Evolutionary conservation across 2,797 vertebrate genomes (phyloP).

Genomic region (Urocyon cinereoargenteus): DNA sequence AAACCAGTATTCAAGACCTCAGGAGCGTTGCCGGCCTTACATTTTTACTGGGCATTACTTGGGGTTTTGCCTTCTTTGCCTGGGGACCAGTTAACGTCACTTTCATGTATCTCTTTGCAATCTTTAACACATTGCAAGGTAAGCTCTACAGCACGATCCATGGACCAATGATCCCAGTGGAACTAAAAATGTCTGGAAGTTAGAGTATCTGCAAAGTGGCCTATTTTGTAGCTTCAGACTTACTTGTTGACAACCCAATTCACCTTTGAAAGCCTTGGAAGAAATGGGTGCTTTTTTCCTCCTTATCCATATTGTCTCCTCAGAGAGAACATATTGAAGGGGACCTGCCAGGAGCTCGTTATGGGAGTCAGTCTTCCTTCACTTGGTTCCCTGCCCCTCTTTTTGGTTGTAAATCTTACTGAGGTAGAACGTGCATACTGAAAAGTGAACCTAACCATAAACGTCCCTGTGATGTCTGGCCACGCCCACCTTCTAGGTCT

Average conservation of each 20-base stretch:
- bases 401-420: background rate
- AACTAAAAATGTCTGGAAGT: background rate
- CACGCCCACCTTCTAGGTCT: background rate
- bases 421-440: background rate
- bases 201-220: constrained; percentile 43
- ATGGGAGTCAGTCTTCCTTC: constrained; percentile 33
- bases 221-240: constrained; percentile 22
- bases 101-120: constrained; percentile 95
- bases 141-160: constrained; percentile 63
- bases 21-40: constrained; percentile 94
- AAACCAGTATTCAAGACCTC: constrained; percentile 92
- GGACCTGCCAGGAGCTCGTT: constrained; percentile 20
- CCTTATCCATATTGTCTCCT: background rate
- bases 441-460: background rate
- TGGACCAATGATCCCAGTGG: background rate
- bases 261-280: constrained; percentile 47
- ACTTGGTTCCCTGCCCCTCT: constrained; percentile 1
- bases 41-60: constrained; percentile 96
- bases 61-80: constrained; percentile 97
- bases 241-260: background rate
- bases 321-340: background rate
- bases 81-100: constrained; percentile 93
- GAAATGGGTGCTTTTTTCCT: constrained; percentile 10
- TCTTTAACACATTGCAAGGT: constrained; percentile 98
- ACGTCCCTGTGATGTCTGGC: background rate